A percentile compares a stretch with the other conserved stretches of the same genome.
These are phyloP conservation scores for Bubalus kerabau DNA, from an alignment of 2,113 vertebrate species.

Conservation along the genomic window DNA sequence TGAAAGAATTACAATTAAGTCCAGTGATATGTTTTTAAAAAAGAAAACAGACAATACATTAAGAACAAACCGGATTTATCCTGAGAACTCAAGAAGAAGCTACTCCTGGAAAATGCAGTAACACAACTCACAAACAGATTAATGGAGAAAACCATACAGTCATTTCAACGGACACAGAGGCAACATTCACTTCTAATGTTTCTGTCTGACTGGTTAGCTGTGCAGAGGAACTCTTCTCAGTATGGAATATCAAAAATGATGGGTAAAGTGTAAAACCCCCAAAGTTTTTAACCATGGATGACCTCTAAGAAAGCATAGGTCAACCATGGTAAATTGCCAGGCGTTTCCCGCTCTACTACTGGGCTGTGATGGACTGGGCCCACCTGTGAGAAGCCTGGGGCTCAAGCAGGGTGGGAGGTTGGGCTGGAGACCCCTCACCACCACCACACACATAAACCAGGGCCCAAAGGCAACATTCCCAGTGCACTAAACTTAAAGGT, in stretches of 20 bases:
- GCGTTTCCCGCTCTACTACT: fast-evolving
- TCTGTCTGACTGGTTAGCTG: background rate
- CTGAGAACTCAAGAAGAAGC: background rate
- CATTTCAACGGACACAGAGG: background rate
- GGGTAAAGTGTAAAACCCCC: background rate
- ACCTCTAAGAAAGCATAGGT: background rate
- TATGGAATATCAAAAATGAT: background rate
- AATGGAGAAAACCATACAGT: background rate
- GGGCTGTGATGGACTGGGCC: background rate
- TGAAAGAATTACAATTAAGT: background rate
- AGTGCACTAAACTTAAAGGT: background rate
- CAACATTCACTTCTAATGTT: background rate
- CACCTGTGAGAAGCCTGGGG: background rate
- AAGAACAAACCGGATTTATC: background rate
- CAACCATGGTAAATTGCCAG: too few relatives aligned
- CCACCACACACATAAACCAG: background rate
- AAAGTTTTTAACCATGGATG: background rate
- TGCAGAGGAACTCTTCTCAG: background rate
- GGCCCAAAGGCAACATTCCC: background rate
- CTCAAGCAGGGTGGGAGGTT: background rate
- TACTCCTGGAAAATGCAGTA: background rate
- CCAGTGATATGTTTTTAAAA: background rate
- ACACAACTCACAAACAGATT: background rate
- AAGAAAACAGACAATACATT: background rate
- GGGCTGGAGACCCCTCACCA: background rate